Evolutionary conservation across 1,140 invertebrate species (phyloP), one percentile per base, ranked within the genome.

Genomic region (Atta cephalotes): DNA sequence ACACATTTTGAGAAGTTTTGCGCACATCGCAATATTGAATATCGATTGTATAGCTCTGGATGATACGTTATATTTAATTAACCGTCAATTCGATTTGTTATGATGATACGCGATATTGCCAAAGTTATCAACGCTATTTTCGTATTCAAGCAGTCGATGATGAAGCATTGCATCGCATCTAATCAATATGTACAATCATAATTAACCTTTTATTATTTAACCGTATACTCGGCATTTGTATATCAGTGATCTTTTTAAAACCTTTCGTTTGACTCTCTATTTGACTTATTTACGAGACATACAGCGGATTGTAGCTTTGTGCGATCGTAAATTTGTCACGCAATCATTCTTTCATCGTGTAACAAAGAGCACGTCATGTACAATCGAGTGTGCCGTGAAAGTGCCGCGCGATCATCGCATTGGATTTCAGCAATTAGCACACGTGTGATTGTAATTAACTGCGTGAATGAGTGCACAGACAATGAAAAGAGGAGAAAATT

Each of bases 161-260:
- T 45, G 12, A 9, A 14, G 60, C 14, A 4, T 63, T 25, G 35
- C 6, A 5, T 70, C 14, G n/a, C 21, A 21, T 70, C 49, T 25
- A 51, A 70, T 70, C 66, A 70, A 70, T 70, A 70, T 28, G 12
- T 25, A 70, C 5, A 51, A 16, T 70, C 6, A 2, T 49, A 28
- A 70, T 51, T 70, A 70, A 25, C 39, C 21, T 51, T 70, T 70
- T 70, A 70, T 49, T 70, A 70, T 70, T 70, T 70, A 70, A 70
- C 6, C 39, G 12, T 12, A 51, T 9, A 21, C 21, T 21, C n/a
- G 16, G 35, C 16, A 14, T 68, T 45, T 68, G 6, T 68, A 65
- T 35, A 35, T 25, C n/a, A 12, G 21, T 1, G 31, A 68, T 70
- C 39, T 51, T 16, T 51, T 2, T 70, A 25, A 49, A 70, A 51